Evolutionary conservation across 2,888 invertebrate genomes (phyloP), one percentile per base, ranked within the genome.

Genomic region (Taphrorychus bicolor): DNA sequence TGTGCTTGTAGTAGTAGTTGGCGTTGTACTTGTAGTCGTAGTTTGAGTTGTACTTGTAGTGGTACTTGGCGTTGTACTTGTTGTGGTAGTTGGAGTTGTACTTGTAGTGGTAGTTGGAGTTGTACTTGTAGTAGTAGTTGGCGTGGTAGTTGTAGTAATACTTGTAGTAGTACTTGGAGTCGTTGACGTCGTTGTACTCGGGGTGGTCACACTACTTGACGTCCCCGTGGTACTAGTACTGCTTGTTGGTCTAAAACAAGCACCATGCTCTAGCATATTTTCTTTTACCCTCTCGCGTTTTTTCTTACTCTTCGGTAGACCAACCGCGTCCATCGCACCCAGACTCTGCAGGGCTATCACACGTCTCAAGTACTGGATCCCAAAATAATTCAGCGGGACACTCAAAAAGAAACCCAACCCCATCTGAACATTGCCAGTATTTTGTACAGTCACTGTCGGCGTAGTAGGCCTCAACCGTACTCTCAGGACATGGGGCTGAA

Each of bases 351-450:
- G 32, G 32, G 32, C 11, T 7, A 11, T 32, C 32, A 32, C 32
- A 32, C 5, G 11, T 11, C 7, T 32, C 11, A 5, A 32, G 11
- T 5, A 11, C 11, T 32, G 32, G 32, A 32, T 32, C 11, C 32
- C 32, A 32, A 40, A 14, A 9, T 9, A 24, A 16, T 1, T 23
- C 48, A 49, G 22, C 11, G 3, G 59, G 22, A 49, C 59, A 59
- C 1, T 21, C 2, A 17, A 4, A 17, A 9, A 49, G 14, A 40
- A 71, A 70, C 0, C 73, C 62, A n/a, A 61, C 58, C 17, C 76
- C 76, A 49, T 74, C 71, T 1, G 69, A 64, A 52, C 73, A 73
- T 24, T 70, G 65, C 67, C 69, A 73, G 42, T 64, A 74, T 64
- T 71, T 72, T n/a, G 58, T 21, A 19, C 73, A 74, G 16, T 71